Evolutionary conservation across 2,797 vertebrate genomes (phyloP), one percentile per base, ranked within the genome.

Genomic region (Pseudotriccus pelzelni): DNA sequence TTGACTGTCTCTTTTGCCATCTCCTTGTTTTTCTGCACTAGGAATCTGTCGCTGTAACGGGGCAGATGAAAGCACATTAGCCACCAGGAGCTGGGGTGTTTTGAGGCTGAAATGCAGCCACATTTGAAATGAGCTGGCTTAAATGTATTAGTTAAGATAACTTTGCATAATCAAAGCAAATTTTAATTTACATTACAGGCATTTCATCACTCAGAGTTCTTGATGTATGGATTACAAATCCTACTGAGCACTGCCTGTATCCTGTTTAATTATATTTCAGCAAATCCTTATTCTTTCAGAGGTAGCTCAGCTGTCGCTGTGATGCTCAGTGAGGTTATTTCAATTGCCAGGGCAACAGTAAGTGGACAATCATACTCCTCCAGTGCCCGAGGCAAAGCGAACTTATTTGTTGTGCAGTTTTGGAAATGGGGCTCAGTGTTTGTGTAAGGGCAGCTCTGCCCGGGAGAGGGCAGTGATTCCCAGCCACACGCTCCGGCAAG

Each of bases 401-500:
- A 46, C 39, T 25, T 10, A 10, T 20, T 22, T 28, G 36, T 32
- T 62, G 13, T 1, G 72, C 44, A 8, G 75, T 43, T 53, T 66
- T 52, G 60, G 55, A 25, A 3, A 7, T 36, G 0, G 9, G n/a
- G 43, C 39, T 47, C 14, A 2, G 24, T 20, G 28, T n/a, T 37
- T 2, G 10, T 50, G 75, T 44, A 6, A 14, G 27, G 44, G 36
- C 80, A 34, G 49, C 18, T 34, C 21, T 72, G 64, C 50, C 79
- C 73, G 1, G 72, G 69, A 83, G 94, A 80, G 87, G 85, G 85
- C 89, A 62, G 56, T 4, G 62, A 34, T 72, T 63, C 30, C 55
- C 24, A 7, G 58, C 23, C 20, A 2, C 2, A 3, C 14, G 2
- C 20, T 43, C 67, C 1, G 0, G 32, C 30, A 23, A 32, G 17